phyloP scores from a whole-genome alignment of 2,113 vertebrate genomes.

The Neodon shergylaensis region DNA sequence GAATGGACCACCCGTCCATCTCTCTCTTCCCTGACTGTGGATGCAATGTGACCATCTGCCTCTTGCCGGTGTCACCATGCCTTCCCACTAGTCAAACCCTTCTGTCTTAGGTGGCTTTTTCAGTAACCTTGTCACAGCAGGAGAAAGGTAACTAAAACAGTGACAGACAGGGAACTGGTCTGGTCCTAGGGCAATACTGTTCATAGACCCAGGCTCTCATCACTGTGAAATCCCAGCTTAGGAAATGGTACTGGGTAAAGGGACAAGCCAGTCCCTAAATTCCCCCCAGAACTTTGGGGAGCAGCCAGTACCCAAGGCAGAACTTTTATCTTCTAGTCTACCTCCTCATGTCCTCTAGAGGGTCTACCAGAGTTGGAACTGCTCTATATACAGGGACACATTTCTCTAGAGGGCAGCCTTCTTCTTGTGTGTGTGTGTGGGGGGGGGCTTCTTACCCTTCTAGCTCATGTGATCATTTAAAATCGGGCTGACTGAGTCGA shows the following conservation, averaged over 20 bases:
- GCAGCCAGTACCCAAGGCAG: not conserved
- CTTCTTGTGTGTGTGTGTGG: rapidly evolving
- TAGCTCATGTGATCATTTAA: not conserved
- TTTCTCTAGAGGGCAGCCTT: not conserved
- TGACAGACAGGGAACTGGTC: not conserved
- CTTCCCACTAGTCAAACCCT: not conserved
- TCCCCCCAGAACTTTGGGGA: no score
- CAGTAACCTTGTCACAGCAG: not conserved
- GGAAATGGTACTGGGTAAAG: not conserved
- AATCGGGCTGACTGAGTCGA: not conserved
- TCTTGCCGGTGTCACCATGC: not conserved
- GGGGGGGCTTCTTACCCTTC: not conserved
- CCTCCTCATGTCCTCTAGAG: not conserved
- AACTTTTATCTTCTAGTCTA: not conserved
- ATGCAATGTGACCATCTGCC: not conserved
- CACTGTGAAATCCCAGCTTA: not conserved
- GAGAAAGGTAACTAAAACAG: not conserved
- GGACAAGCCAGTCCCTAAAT: not conserved
- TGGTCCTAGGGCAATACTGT: not conserved
- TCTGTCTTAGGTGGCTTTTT: not conserved
- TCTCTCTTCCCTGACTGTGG: not conserved
- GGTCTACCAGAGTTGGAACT: not conserved
- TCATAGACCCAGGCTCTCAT: not conserved
- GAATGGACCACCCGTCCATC: not conserved
- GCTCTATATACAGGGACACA: not conserved